These are phyloP conservation scores for Candidula unifasciata DNA, from an alignment of 2,888 invertebrate genomes.

Conservation along the genomic window DNA sequence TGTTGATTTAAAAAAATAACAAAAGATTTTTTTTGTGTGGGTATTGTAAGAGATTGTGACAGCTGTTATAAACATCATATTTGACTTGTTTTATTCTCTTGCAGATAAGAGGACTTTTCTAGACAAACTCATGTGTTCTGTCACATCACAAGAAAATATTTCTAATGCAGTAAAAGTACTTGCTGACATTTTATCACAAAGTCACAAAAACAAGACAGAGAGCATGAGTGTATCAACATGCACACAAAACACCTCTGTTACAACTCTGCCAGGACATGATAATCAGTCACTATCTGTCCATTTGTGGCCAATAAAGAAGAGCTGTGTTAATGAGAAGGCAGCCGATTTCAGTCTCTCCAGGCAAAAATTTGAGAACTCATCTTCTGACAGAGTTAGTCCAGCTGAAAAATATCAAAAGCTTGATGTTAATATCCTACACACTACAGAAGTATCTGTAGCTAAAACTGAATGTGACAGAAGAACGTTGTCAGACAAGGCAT, in stretches of 20 bases:
- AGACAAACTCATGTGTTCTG: conserved; percentile 35
- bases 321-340: neutral
- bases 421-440: neutral
- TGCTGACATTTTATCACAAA: neutral
- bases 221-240: neutral
- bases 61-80: no score
- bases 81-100: conserved; percentile 22
- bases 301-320: neutral
- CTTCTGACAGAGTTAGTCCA: neutral
- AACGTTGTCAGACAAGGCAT: neutral
- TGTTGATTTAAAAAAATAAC: no score
- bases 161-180: conserved; percentile 18
- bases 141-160: conserved; percentile 15
- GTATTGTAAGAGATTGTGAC: no score
- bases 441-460: neutral
- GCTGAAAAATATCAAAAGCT: conserved; percentile 10
- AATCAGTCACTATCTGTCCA: no score
- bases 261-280: no score
- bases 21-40: no score
- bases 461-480: neutral
- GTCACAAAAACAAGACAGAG: neutral
- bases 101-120: conserved; percentile 42
- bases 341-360: no score
- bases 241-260: neutral
- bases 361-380: neutral